These are phyloP conservation scores for Caprella mutica DNA, from an alignment of 2,888 invertebrate species.

Conservation along the genomic window DNA sequence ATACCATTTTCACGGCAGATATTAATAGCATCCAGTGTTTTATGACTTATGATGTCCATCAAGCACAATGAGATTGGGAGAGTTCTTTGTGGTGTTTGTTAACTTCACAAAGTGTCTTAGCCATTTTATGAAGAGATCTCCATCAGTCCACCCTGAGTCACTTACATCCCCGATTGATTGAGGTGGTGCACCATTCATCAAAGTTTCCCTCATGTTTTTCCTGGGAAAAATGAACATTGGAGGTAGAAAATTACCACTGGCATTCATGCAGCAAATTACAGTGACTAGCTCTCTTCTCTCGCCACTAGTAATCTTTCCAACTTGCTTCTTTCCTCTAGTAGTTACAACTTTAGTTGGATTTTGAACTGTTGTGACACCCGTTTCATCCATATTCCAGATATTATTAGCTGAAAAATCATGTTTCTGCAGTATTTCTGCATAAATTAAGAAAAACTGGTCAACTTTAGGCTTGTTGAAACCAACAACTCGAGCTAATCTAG, in stretches of 20 bases:
- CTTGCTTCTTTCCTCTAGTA: conserved; percentile 40
- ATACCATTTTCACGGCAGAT: conserved; percentile 17
- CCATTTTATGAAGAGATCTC: conserved; percentile 7
- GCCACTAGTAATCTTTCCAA: conserved; percentile 42
- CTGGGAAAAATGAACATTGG: conserved; percentile 44
- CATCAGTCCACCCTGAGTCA: conserved; percentile 12
- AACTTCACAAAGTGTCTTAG: conserved; percentile 6
- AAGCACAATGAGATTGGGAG: conserved; percentile 9
- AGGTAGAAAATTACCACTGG: conserved; percentile 40
- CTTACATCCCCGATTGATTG: conserved; percentile 36
- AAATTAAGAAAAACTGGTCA: not conserved
- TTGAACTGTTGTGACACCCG: conserved; percentile 41
- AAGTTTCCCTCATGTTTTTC: conserved; percentile 40
- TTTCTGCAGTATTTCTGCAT: conserved; percentile 35
- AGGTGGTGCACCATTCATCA: conserved; percentile 41
- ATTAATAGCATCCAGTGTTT: conserved; percentile 13
- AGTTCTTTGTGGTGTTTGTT: not conserved
- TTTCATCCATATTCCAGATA: conserved; percentile 43
- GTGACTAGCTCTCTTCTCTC: conserved; percentile 38
- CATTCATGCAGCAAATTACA: conserved; percentile 41
- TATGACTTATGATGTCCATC: conserved; percentile 15
- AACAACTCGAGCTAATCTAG: not conserved
- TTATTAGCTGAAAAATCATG: conserved; percentile 34
- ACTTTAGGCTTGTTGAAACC: conserved; percentile 9
- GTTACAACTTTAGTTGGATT: conserved; percentile 40